Percentiles rank a stretch among this genome's conserved stretches.
Conservation (phyloP, 2,113 vertebrate species). For the Rhabdornis inornatus region DNA sequence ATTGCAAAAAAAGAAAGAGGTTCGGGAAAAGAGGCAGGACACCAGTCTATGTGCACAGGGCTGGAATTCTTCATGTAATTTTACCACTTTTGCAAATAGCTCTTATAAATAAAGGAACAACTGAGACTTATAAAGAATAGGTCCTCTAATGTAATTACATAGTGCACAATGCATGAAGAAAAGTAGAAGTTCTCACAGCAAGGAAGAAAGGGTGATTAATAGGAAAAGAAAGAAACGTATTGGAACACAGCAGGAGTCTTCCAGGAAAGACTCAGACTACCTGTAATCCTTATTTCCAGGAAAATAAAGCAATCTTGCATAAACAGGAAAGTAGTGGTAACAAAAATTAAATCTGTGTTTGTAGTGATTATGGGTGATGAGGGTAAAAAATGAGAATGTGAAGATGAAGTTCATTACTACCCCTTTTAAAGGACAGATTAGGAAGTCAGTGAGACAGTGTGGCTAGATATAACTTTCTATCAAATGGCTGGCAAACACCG, state of each 20-base stretch:
- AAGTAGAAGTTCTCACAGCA: neutral
- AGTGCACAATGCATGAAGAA: neutral
- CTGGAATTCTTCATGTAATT: neutral
- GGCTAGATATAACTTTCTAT: neutral
- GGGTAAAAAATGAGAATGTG: neutral
- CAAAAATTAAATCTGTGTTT: neutral
- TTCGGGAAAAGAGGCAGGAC: neutral
- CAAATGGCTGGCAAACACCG: neutral
- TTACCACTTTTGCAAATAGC: neutral
- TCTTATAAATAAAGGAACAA: neutral
- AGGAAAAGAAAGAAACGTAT: neutral
- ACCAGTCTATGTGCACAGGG: neutral
- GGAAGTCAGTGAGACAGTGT: neutral
- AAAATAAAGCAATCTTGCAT: neutral
- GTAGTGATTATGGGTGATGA: neutral
- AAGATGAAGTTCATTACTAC: neutral
- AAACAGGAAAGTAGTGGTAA: neutral
- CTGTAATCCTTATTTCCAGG: neutral
- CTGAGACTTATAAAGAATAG: neutral
- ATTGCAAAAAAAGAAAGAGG: neutral
- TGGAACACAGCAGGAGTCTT: neutral
- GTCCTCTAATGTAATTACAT: neutral
- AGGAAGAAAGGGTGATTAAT: neutral
- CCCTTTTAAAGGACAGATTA: neutral
- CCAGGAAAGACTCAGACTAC: neutral